Percentiles rank a stretch among this genome's conserved stretches.
These are phyloP conservation scores for Ceratitis capitata DNA, from an alignment of 1,140 invertebrate genomes.

Conservation along the genomic window DNA sequence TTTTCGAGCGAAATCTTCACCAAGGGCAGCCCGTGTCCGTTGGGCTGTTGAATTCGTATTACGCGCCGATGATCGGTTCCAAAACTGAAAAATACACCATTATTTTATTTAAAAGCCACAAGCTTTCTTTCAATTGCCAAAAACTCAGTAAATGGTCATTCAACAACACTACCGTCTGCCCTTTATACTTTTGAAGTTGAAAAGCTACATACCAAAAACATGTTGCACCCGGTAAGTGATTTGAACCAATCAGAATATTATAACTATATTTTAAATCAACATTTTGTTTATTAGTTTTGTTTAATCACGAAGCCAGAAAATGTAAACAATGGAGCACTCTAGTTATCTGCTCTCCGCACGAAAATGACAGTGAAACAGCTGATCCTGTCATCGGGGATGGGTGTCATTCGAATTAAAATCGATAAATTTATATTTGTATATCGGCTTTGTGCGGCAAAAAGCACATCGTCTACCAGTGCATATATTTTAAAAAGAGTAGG, in stretches of 20 bases:
- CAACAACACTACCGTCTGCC: too few species aligned
- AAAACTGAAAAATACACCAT: constrained; percentile 48
- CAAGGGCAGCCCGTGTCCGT: constrained; percentile 51
- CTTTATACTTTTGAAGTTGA: too few species aligned
- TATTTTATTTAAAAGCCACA: constrained; percentile 18
- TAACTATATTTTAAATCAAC: too few species aligned
- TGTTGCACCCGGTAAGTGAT: too few species aligned
- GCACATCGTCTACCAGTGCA: too few species aligned
- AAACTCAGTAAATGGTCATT: too few species aligned
- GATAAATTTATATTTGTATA: background rate
- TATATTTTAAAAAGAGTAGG: too few species aligned
- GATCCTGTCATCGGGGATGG: background rate
- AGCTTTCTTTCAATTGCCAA: too few species aligned
- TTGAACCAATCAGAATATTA: too few species aligned
- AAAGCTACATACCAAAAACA: constrained; percentile 52
- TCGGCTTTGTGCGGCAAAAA: background rate
- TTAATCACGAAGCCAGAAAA: background rate
- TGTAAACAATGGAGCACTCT: background rate
- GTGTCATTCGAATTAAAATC: background rate
- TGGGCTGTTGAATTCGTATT: constrained; percentile 50
- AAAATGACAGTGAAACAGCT: background rate
- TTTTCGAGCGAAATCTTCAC: constrained; percentile 52
- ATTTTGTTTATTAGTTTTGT: background rate
- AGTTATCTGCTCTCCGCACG: too few species aligned
- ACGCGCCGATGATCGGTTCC: constrained; percentile 54